Evolutionary conservation across 2,113 vertebrate genomes (phyloP).

Genomic region (Phodopus roborovskii): DNA sequence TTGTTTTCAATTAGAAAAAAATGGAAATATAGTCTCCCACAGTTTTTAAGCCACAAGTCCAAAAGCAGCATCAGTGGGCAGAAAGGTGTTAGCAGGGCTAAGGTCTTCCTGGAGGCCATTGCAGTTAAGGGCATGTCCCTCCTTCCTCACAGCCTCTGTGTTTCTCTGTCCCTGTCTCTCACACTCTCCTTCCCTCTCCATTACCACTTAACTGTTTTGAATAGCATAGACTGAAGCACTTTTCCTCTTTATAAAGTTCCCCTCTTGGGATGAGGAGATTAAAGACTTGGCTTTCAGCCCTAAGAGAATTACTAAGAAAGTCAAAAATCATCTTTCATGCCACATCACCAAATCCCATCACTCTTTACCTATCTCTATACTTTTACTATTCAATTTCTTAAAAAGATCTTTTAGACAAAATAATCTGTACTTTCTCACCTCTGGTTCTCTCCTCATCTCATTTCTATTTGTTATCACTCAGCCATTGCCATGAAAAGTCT

Average conservation of each 20-base stretch:
- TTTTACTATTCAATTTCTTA: not conserved
- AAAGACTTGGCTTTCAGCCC: not conserved
- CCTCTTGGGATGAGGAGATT: not conserved
- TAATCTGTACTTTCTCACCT: not conserved
- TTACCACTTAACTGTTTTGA: not conserved
- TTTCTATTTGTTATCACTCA: not conserved
- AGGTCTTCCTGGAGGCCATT: not conserved
- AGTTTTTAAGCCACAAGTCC: not conserved
- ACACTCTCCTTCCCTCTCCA: not conserved
- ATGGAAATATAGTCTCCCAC: not conserved
- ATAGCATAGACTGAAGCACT: not conserved
- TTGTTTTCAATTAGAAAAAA: not conserved
- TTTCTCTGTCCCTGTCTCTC: not conserved
- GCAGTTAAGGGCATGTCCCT: not conserved
- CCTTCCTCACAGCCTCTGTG: not conserved
- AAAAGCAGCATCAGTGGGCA: not conserved
- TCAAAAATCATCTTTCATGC: not conserved
- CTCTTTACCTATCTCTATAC: not conserved
- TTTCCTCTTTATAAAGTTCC: conserved; percentile 5
- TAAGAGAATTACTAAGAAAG: not conserved
- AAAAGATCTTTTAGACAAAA: not conserved
- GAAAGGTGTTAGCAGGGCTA: not conserved
- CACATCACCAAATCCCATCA: not conserved
- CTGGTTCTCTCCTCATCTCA: not conserved
- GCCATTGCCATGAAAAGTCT: not conserved